A percentile compares a stretch with the other conserved stretches of the same genome.
These are phyloP conservation scores for Villa cingulata DNA, from an alignment of 2,888 invertebrate genomes.

Conservation along the genomic window DNA sequence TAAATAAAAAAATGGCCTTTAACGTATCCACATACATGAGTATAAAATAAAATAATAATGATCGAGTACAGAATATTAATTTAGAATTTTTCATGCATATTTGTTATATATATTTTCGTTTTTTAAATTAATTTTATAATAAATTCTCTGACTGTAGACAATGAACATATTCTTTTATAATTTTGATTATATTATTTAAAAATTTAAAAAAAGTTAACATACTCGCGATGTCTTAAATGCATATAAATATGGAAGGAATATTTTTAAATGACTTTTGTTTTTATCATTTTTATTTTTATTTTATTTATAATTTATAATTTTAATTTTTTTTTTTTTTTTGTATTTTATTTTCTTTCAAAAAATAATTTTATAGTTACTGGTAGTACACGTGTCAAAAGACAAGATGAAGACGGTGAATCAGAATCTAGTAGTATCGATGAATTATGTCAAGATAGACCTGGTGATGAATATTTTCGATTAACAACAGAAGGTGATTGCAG, in stretches of 20 bases:
- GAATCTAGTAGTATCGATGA: slow-evolving; percentile 59
- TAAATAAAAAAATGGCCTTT: too few species aligned
- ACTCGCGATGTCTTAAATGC: too few species aligned
- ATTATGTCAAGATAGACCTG: slow-evolving; percentile 74
- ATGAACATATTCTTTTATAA: too few species aligned
- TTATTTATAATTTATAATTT: background rate
- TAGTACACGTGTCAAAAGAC: slow-evolving; percentile 44
- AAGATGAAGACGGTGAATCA: slow-evolving; percentile 49
- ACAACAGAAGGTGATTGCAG: slow-evolving; percentile 75
- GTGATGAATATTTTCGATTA: slow-evolving; percentile 83
- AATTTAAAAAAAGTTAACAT: background rate
- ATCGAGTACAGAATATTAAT: too few species aligned
- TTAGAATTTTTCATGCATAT: too few species aligned
- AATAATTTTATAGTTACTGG: slow-evolving; percentile 41
- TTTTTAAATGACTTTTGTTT: background rate
- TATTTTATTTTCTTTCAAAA: slow-evolving; percentile 2
- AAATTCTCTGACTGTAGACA: too few species aligned
- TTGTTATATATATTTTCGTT: too few species aligned
- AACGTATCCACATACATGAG: too few species aligned
- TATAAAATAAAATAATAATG: too few species aligned
- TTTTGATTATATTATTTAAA: background rate
- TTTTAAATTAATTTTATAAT: too few species aligned
- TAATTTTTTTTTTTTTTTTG: slow-evolving; percentile 1
- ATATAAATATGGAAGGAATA: too few species aligned
- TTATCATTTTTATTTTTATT: background rate